A percentile compares a stretch with the other conserved stretches of the same genome.
Conservation (phyloP, 2,888 invertebrate genomes). For the Heliconius charithonia region DNA sequence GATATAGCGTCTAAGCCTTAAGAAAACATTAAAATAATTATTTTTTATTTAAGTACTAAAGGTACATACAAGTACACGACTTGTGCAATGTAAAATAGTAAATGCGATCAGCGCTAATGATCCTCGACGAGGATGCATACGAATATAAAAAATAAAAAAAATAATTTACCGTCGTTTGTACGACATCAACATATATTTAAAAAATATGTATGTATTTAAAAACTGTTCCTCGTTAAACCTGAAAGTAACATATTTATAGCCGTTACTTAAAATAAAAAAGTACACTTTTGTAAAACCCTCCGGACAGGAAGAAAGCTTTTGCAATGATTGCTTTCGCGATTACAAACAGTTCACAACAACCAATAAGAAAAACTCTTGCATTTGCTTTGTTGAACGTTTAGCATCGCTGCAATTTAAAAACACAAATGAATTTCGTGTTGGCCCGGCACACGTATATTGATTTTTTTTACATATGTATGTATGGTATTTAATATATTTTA, state of each 20-base stretch:
- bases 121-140: neutral
- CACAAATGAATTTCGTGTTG: conserved; percentile 37
- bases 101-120: neutral
- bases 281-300: conserved; percentile 10
- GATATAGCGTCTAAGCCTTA: too few relatives aligned
- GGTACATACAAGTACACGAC: neutral
- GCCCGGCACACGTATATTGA: conserved; percentile 25
- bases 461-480: conserved; percentile 20
- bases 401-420: conserved; percentile 41
- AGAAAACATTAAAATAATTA: too few relatives aligned
- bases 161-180: neutral
- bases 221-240: neutral
- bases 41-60: too few relatives aligned
- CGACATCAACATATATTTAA: neutral
- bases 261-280: conserved; percentile 3
- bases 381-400: conserved; percentile 39
- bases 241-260: conserved; percentile 6
- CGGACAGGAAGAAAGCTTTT: conserved; percentile 19
- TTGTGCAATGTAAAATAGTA: neutral
- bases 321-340: conserved; percentile 27
- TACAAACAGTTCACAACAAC: conserved; percentile 34
- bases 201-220: neutral
- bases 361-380: conserved; percentile 38
- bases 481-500: neutral
- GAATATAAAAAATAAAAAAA: neutral